These are phyloP conservation scores for Chironomus riparius DNA, from an alignment of 2,888 invertebrate species.

Conservation along the genomic window DNA sequence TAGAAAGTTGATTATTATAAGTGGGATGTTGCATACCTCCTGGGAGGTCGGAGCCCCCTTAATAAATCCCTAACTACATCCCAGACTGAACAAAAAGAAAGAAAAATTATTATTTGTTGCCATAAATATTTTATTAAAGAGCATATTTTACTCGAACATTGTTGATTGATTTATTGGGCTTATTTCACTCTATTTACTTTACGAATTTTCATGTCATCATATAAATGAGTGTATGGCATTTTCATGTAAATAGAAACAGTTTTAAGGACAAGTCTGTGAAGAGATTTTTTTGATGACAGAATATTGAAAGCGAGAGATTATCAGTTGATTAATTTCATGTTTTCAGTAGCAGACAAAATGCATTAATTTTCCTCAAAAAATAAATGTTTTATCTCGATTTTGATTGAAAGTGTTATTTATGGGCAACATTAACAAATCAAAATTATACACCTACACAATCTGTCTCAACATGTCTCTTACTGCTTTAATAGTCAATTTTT, in stretches of 20 bases:
- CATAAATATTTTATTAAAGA: background rate
- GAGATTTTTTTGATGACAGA: conserved; percentile 19
- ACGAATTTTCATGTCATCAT: conserved; percentile 1
- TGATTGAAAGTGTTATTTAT: conserved; percentile 22
- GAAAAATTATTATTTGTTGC: background rate
- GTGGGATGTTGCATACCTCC: too few relatives aligned
- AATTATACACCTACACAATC: background rate
- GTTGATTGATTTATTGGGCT: conserved; percentile 22
- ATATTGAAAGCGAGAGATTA: conserved; percentile 5
- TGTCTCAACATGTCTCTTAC: background rate
- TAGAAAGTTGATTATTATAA: too few relatives aligned
- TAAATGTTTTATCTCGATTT: background rate
- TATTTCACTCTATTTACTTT: conserved; percentile 12
- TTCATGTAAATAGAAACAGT: background rate
- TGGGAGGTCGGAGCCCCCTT: too few relatives aligned
- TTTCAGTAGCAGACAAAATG: conserved; percentile 24
- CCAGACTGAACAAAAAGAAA: too few relatives aligned
- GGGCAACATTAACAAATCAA: conserved; percentile 24
- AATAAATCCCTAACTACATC: too few relatives aligned
- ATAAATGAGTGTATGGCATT: background rate
- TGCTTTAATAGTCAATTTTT: background rate
- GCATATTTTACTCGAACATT: background rate
- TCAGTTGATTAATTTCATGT: conserved; percentile 20
- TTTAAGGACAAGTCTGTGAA: conserved; percentile 4
- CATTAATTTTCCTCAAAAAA: conserved; percentile 14